phyloP scores from a whole-genome alignment of 53 echinoderm and acorn worm genomes.

The Antedon mediterranea region DNA sequence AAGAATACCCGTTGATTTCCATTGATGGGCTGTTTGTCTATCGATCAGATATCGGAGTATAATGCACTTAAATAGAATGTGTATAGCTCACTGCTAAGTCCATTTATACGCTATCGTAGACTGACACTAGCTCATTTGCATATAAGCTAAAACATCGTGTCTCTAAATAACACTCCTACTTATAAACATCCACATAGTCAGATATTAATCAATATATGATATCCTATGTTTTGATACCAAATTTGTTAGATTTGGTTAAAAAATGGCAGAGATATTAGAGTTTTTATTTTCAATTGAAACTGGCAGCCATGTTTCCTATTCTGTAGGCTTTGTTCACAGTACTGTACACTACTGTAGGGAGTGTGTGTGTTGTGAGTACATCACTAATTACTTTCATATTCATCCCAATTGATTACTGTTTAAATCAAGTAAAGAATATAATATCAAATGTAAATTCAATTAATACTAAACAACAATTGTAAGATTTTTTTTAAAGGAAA shows the following conservation, averaged over 20 bases:
- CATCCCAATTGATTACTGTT: neutral
- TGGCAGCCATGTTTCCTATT: neutral
- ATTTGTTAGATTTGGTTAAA: neutral
- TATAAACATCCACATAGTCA: neutral
- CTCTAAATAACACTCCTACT: constrained; percentile 11
- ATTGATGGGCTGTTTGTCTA: constrained; percentile 9
- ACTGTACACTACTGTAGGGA: neutral
- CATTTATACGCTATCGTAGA: constrained; percentile 66
- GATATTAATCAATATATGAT: neutral
- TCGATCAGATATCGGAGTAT: constrained; percentile 54
- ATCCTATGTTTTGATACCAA: neutral
- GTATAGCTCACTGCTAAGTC: constrained; percentile 67
- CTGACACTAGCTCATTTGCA: constrained; percentile 85
- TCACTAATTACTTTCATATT: neutral
- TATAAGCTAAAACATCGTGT: constrained; percentile 94
- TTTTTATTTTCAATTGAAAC: neutral
- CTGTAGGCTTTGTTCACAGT: neutral
- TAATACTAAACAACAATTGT: no score
- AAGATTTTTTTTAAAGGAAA: no score
- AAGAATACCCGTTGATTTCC: constrained; percentile 3
- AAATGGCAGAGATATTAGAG: neutral
- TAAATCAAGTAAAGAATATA: neutral
- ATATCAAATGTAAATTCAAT: no score
- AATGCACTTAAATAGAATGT: constrained; percentile 62
- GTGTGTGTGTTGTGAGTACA: neutral